Conservation (phyloP, 2,113 vertebrate genomes). For the Parus major region DNA sequence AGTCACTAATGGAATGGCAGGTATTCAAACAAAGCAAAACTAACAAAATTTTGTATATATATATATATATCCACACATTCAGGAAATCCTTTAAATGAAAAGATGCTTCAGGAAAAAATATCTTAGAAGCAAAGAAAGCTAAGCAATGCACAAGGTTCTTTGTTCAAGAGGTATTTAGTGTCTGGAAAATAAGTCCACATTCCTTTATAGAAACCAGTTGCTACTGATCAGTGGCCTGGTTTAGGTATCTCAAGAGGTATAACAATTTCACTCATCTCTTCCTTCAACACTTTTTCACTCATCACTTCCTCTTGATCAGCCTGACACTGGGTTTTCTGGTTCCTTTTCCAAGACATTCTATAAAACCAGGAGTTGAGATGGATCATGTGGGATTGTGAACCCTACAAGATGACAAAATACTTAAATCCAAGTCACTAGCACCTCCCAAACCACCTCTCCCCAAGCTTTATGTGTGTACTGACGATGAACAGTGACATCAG, state of each 20-base stretch:
- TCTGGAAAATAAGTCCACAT: not conserved
- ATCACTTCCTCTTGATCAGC: not conserved
- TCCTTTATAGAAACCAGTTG: not conserved
- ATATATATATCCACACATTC: rapidly evolving
- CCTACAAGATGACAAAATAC: not conserved
- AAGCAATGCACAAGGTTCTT: not conserved
- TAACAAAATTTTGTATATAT: not conserved
- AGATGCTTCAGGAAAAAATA: not conserved
- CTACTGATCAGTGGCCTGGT: not conserved
- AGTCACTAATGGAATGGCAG: not conserved
- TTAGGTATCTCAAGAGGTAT: not conserved
- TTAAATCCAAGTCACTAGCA: not conserved
- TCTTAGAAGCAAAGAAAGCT: not conserved
- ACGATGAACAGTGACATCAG: not conserved
- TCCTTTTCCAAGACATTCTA: not conserved
- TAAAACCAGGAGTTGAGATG: not conserved
- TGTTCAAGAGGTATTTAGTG: not conserved
- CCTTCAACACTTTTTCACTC: not conserved
- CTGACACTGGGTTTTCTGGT: not conserved
- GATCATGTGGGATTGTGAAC: not conserved
- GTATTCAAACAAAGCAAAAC: not conserved
- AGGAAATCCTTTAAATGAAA: not conserved
- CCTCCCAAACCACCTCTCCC: rapidly evolving
- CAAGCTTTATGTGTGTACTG: not conserved
- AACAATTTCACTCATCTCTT: not conserved